Base-by-base conservation (phyloP, 30 jellyfish, hydroid and myxozoan genomes). In the Aurelia sp. region DNA sequence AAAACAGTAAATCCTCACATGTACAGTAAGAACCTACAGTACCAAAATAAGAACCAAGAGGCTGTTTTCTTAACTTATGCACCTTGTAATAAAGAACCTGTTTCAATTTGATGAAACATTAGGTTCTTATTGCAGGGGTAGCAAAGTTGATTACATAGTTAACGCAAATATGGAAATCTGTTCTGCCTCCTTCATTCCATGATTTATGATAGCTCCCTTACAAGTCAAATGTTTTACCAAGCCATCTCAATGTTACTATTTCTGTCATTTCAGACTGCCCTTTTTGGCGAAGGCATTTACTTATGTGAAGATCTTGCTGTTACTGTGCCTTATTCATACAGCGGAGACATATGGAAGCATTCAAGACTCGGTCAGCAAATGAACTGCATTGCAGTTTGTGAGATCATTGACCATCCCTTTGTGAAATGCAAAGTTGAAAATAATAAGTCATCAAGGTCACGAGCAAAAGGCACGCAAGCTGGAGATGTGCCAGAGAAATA, bases 401-500 rank as follows among this genome's bases (percentile, higher is more conserved):
- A 92, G 65, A 73, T 87, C 12, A 65, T 92, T 52, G 97, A 92
- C 83, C 98, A 92, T 71, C 98, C 98, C 0, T 93, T 91, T 17
- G 98, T 92, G 4, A 92, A 92, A 76, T 92, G 93, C 75, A 62
- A 88, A 61, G 79, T 75, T 3, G 90, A 87, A 22, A 50, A 71
- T 9, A 70, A 52, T 15, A 80, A 68, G 62, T 59, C 69, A 17
- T 44, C 84, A n/a, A 74, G 98, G 60, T 61, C 95, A 6, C 91
- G 92, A 3, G 98, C 98, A n/a, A 62, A 82, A 53, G 92, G 77
- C 78, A 71, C 98, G 11, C 90, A 86, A 71, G 92, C 87, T 23
- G 98, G 98, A 4, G 98, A 92, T 66, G 98, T 92, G 31, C 98
- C 98, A 7, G 95, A 87, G 64, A 87, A 84, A 48, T 92, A 92